A percentile compares a stretch with the other conserved stretches of the same genome.
phyloP scores from a whole-genome alignment of 2,797 vertebrate genomes.

The Bradypus variegatus region DNA sequence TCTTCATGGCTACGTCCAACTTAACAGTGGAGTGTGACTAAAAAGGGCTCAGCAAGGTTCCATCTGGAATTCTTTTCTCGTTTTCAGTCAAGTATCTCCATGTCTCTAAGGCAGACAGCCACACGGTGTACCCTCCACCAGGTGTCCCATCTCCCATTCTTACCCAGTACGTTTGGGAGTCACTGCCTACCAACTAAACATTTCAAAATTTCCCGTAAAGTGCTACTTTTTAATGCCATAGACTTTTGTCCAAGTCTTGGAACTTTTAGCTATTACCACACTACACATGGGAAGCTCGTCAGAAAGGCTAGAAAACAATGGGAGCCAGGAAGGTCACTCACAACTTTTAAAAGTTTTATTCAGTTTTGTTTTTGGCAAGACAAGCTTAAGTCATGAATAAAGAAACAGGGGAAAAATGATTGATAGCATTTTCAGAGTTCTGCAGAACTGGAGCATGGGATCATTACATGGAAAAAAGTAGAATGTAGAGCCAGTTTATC shows the following conservation, averaged over 20 bases:
- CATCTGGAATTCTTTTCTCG: background rate
- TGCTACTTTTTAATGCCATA: background rate
- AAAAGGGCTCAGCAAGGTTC: background rate
- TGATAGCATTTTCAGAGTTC: slow-evolving; percentile 24
- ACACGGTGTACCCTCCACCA: background rate
- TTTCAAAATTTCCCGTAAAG: background rate
- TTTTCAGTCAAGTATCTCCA: background rate
- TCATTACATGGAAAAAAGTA: background rate
- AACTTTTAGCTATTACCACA: background rate
- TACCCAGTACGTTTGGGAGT: background rate
- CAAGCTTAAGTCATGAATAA: slow-evolving; percentile 16
- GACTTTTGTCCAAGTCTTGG: background rate
- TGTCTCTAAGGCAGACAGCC: background rate
- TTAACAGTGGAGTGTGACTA: background rate
- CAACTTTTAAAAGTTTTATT: background rate
- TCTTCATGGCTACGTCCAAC: background rate
- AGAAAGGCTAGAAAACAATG: background rate
- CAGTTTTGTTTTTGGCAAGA: slow-evolving; percentile 26
- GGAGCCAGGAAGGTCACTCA: background rate
- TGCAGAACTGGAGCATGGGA: background rate
- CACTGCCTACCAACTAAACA: background rate
- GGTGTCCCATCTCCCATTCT: background rate
- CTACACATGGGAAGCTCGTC: background rate
- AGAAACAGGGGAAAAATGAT: background rate
- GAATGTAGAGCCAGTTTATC: background rate